phyloP scores from a whole-genome alignment of 2,888 invertebrate genomes.

The Chelonus formosanus region DNA sequence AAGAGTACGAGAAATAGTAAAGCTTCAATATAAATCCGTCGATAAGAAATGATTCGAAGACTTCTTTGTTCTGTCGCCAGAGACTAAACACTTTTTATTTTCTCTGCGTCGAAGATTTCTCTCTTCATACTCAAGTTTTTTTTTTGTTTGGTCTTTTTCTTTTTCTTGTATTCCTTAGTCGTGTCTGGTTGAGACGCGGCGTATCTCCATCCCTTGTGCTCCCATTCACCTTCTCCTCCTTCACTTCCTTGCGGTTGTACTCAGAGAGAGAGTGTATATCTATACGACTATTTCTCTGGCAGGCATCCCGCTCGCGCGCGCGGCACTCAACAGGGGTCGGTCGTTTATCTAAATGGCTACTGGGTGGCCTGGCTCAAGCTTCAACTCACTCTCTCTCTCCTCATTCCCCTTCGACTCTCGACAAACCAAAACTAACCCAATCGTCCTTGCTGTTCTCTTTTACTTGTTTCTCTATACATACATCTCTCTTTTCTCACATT shows the following conservation, averaged over 20 bases:
- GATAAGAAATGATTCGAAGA: slow-evolving; percentile 31
- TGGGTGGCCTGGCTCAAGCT: slow-evolving; percentile 55
- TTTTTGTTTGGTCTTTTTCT: slow-evolving; percentile 40
- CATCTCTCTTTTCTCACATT: slow-evolving; percentile 8
- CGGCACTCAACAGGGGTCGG: slow-evolving; percentile 59
- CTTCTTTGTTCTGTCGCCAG: slow-evolving; percentile 51
- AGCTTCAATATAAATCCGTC: slow-evolving; percentile 18
- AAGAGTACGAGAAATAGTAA: background rate
- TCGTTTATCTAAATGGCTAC: slow-evolving; percentile 64
- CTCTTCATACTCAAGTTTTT: slow-evolving; percentile 30
- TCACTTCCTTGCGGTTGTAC: slow-evolving; percentile 24
- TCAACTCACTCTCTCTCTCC: slow-evolving; percentile 25
- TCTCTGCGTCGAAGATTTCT: slow-evolving; percentile 38
- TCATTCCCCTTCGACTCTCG: slow-evolving; percentile 44
- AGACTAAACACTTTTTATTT: slow-evolving; percentile 52
- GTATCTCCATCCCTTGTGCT: slow-evolving; percentile 31
- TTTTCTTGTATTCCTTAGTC: slow-evolving; percentile 38
- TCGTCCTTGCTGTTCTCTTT: slow-evolving; percentile 40
- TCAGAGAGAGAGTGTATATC: slow-evolving; percentile 25
- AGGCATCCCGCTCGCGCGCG: slow-evolving; percentile 50
- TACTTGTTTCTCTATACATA: slow-evolving; percentile 18
- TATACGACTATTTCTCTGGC: slow-evolving; percentile 41
- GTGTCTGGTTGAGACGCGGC: slow-evolving; percentile 19
- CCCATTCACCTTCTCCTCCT: slow-evolving; percentile 24
- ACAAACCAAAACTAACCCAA: slow-evolving; percentile 58